Base-by-base conservation (phyloP, 1,140 invertebrate genomes). In the Rhagoletis zephyria region DNA sequence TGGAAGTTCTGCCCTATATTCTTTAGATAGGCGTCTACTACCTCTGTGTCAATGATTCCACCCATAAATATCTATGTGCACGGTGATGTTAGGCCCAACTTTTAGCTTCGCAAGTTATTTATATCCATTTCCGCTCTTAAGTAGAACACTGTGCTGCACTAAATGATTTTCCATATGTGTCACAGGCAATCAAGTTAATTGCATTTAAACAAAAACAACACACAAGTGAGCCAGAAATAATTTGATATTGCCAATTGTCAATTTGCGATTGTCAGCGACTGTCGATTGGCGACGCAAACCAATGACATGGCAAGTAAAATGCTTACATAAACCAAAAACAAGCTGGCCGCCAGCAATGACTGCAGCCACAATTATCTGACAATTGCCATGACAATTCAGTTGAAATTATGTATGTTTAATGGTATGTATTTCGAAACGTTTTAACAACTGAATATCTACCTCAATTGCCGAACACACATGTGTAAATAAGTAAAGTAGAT, bases 371-470 rank as follows among this genome's bases (percentile, higher is more conserved):
- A 81, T 16, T 19, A 81, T 10, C 30, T 19, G 45, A 81, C 74
- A 81, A 81, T 81, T 81, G 51, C 74, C 74, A 81, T 42, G 19
- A 56, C 74, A 51, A 51, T 30, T 59, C 56, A 81, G 74, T 51
- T 81, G 48, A 42, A 56, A 81, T 56, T 59, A 81, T 56, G 48
- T 51, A 51, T 56, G 30, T 51, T 7, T 42, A 74, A 30, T 30
- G 30, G 30, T 30, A 30, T 30, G 30, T 3, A 40, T 16, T 74
- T 48, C 1, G 10, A 14, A 74, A 42, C 42, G 3, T 40, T 67
- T 74, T 30, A 74, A 40, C 10, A 74, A 45, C 12, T n/a, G 14
- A 12, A 6, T 63, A 67, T 40, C 4, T 56, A 77, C 30, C 30
- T 16, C 45, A 81, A 7, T 56, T 14, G 45, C 74, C 45, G 1